Base-by-base conservation (phyloP, 2,888 invertebrate genomes). In the Coleophora flavipennella region DNA sequence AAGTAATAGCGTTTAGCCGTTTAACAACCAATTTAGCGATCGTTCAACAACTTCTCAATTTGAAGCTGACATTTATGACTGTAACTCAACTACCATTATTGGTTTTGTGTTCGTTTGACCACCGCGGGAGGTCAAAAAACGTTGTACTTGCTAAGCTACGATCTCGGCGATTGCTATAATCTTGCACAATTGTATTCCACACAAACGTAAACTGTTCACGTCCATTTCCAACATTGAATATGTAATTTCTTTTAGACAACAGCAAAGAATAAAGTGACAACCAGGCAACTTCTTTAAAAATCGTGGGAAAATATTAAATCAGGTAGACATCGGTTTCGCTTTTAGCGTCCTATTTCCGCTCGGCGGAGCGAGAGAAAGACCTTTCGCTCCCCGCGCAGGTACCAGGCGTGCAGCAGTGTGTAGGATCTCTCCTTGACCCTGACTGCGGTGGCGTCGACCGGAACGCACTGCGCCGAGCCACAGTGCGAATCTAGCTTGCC, bases 401-500 rank as follows among this genome's bases (percentile, higher is more conserved):
- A 81, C 76, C 65, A 79, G 76, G 76, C 77, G 64, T 59, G 69
- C 75, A 77, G 72, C 62, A 72, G 63, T 59, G 67, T 63, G 72
- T 70, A 76, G 78, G 68, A 76, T 69, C 59, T 62, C 64, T 75
- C 84, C 84, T 84, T 84, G 84, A 84, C 81, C 84, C 83, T 83
- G 81, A 78, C 64, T 68, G 70, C 72, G 79, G 78, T 80, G 83
- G 81, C 84, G 84, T 70, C 84, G 84, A 84, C 84, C 84, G 81
- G 78, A 80, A 81, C 81, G 83, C 72, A 69, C 11, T 75, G 69
- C 72, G 69, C 9, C 29, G 70, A 68, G 69, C 68, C 60, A 67
- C 74, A 71, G 66, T 67, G 77, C 74, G 67, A 76, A 73, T 77
- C 72, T 75, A 65, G 71, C 62, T 75, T 66, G 71, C 62, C 67